Conservation (phyloP, 1,140 invertebrate genomes). For the Solen grandis region DNA sequence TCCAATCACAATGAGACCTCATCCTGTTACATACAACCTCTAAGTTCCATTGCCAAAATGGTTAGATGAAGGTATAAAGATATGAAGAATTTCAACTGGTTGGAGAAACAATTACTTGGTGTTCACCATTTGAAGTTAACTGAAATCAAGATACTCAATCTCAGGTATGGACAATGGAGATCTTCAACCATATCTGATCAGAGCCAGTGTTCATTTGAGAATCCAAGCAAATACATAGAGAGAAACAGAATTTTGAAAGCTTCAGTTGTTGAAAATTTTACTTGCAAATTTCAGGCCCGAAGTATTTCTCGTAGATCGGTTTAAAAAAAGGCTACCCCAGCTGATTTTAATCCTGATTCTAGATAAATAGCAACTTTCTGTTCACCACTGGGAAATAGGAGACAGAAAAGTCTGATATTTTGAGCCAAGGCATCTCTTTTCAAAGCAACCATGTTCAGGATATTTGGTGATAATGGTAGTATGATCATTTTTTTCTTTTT, state of each 20-base stretch:
- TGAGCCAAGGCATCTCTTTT: slow-evolving; percentile 50
- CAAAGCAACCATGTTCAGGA: slow-evolving; percentile 50
- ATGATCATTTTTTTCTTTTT: not conserved
- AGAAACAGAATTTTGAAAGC: slow-evolving; percentile 44
- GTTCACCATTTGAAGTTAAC: slow-evolving; percentile 14
- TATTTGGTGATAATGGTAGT: slow-evolving; percentile 46
- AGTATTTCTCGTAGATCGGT: slow-evolving; percentile 39
- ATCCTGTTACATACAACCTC: slow-evolving; percentile 10
- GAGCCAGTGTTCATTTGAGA: slow-evolving; percentile 48
- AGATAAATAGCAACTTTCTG: slow-evolving; percentile 27
- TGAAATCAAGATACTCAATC: slow-evolving; percentile 39
- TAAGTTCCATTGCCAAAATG: not conserved
- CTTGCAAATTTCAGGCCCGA: slow-evolving; percentile 41
- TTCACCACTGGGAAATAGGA: slow-evolving; percentile 35
- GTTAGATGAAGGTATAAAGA: slow-evolving; percentile 12
- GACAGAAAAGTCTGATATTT: slow-evolving; percentile 34
- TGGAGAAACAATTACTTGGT: slow-evolving; percentile 21
- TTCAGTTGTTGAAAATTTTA: slow-evolving; percentile 49
- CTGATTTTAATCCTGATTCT: not conserved
- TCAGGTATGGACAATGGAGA: slow-evolving; percentile 7
- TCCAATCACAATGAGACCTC: slow-evolving; percentile 4
- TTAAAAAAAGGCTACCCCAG: slow-evolving; percentile 44
- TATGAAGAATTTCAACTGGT: not conserved
- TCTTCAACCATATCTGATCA: slow-evolving; percentile 50
- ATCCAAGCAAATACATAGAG: slow-evolving; percentile 46